Percentiles rank a stretch among this genome's conserved stretches.
Conservation (phyloP, 2,888 invertebrate species). For the Anoplius nigerrimus region DNA sequence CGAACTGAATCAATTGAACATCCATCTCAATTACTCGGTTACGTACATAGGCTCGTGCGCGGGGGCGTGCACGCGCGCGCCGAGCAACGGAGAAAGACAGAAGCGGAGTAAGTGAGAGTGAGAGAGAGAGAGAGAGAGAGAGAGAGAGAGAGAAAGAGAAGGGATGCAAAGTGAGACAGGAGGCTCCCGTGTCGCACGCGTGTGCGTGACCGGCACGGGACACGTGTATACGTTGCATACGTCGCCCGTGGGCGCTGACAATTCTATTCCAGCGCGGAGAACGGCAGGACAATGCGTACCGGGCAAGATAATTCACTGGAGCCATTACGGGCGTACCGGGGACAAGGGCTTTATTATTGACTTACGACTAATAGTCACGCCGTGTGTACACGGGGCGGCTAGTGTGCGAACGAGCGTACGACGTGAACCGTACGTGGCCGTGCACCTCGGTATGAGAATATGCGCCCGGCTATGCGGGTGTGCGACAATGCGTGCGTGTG, state of each 20-base stretch:
- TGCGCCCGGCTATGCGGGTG: too few species aligned
- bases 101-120: too few species aligned
- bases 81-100: background rate
- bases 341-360: conserved; percentile 73
- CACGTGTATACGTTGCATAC: conserved; percentile 23
- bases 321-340: conserved; percentile 65
- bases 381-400: conserved; percentile 42
- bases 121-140: too few species aligned
- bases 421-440: conserved; percentile 28
- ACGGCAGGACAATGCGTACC: conserved; percentile 61
- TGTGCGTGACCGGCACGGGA: background rate
- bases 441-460: conserved; percentile 33
- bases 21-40: conserved; percentile 68
- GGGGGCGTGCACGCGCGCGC: background rate
- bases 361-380: conserved; percentile 73
- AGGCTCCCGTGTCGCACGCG: too few species aligned
- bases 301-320: conserved; percentile 65
- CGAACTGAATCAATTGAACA: conserved; percentile 62
- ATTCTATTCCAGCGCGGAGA: conserved; percentile 62
- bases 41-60: conserved; percentile 23
- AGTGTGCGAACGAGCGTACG: conserved; percentile 29
- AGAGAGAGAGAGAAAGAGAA: too few species aligned
- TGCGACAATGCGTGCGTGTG: too few species aligned
- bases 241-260: conserved; percentile 53
- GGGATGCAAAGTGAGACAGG: too few species aligned